Conservation (phyloP, 2,797 vertebrate genomes). For the Leptatherina wallacei region DNA sequence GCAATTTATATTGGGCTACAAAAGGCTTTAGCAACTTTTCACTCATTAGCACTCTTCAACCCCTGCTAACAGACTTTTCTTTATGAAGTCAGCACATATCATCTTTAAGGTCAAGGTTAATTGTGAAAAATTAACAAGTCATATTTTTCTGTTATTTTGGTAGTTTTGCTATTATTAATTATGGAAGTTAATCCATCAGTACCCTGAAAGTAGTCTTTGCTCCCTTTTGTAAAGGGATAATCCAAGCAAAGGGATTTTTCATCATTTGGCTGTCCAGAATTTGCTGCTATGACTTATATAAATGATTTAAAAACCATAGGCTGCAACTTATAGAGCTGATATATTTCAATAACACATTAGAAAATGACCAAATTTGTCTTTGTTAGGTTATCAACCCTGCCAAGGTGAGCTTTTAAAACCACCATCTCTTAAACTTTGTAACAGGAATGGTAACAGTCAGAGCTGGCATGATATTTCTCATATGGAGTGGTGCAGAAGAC, state of each 20-base stretch:
- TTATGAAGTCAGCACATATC: background rate
- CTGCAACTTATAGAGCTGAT: background rate
- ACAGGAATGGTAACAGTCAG: background rate
- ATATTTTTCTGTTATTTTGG: background rate
- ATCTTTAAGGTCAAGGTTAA: background rate
- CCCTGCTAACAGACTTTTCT: background rate
- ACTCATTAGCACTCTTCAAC: background rate
- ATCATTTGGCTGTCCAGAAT: background rate
- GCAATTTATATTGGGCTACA: background rate
- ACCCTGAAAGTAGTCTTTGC: background rate
- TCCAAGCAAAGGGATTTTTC: background rate
- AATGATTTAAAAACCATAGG: background rate
- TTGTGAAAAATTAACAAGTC: background rate
- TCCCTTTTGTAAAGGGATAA: background rate
- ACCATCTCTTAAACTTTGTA: slow-evolving; percentile 1
- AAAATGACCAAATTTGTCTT: slow-evolving; percentile 4
- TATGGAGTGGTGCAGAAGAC: slow-evolving; percentile 35
- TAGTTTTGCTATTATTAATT: background rate
- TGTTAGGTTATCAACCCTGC: slow-evolving; percentile 3
- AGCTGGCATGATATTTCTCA: slow-evolving; percentile 27
- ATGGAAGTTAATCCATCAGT: background rate
- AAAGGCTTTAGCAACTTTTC: background rate
- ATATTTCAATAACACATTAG: background rate
- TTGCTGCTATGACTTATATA: background rate
- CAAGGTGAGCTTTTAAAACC: slow-evolving; percentile 12